Evolutionary conservation across 1,140 invertebrate species (phyloP).

Genomic region (Saccostrea glomerata): DNA sequence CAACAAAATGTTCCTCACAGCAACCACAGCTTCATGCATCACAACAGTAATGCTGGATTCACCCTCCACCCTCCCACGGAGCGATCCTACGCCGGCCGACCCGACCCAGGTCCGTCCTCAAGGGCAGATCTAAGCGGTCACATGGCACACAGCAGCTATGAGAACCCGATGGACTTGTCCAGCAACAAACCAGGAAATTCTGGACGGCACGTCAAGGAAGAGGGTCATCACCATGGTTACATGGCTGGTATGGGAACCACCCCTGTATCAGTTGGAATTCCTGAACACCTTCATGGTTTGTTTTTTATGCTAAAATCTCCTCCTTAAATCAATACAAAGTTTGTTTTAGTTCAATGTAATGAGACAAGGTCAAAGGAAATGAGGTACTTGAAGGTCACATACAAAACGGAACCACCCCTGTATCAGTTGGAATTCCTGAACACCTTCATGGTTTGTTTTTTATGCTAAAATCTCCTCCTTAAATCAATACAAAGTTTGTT

Average conservation of each 20-base stretch:
- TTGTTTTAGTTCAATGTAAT: no score
- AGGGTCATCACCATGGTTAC: conserved; percentile 56
- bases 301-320: not conserved
- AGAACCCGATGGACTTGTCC: conserved; percentile 72
- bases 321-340: no score
- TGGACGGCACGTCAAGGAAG: conserved; percentile 61
- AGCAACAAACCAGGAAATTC: conserved; percentile 64
- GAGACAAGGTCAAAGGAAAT: no score
- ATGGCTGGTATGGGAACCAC: conserved; percentile 43
- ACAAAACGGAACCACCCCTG: conserved; percentile 39
- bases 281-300: conserved; percentile 67
- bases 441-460: conserved; percentile 65
- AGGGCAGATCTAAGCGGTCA: conserved; percentile 63
- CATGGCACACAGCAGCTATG: conserved; percentile 64
- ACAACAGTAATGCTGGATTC: conserved; percentile 46
- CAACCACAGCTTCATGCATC: conserved; percentile 55
- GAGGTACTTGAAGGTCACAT: no score
- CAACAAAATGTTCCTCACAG: conserved; percentile 31
- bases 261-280: conserved; percentile 65
- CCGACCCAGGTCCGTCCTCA: not conserved
- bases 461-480: no score
- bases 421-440: conserved; percentile 67
- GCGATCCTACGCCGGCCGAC: not conserved
- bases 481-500: no score
- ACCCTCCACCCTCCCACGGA: not conserved